Percentiles rank a stretch among this genome's conserved stretches.
Evolutionary conservation across 2,797 vertebrate species (phyloP).

Genomic region (Carcharodon carcharias): DNA sequence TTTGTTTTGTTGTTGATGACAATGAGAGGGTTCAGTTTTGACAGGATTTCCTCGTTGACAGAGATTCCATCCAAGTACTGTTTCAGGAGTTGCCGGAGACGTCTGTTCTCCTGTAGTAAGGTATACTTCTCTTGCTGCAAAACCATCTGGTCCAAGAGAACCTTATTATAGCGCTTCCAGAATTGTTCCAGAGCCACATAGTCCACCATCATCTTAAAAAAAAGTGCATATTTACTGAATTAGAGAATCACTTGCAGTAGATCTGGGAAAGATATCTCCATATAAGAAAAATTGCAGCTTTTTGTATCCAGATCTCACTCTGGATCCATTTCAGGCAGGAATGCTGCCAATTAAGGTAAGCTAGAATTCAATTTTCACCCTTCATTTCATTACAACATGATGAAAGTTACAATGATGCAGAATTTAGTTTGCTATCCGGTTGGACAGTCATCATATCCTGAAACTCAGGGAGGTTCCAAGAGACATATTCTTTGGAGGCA

Average conservation of each 20-base stretch:
- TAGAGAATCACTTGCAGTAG: not conserved
- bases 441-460: not conserved
- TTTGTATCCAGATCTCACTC: not conserved
- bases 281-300: not conserved
- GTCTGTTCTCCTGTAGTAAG: constrained; percentile 54
- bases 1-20: constrained; percentile 43
- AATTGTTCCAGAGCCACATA: constrained; percentile 61
- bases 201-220: constrained; percentile 54
- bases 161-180: constrained; percentile 76
- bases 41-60: constrained; percentile 51
- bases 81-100: constrained; percentile 56
- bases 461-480: not conserved
- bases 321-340: not conserved
- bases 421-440: not conserved
- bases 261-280: not conserved
- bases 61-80: constrained; percentile 64
- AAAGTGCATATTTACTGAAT: not conserved
- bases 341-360: not conserved
- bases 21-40: constrained; percentile 54
- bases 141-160: constrained; percentile 61
- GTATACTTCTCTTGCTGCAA: constrained; percentile 50
- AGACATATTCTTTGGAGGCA: not conserved
- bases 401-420: not conserved
- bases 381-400: not conserved
- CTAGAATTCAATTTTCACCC: not conserved